phyloP scores from a whole-genome alignment of 2,113 vertebrate genomes.

The Albula glossodonta region DNA sequence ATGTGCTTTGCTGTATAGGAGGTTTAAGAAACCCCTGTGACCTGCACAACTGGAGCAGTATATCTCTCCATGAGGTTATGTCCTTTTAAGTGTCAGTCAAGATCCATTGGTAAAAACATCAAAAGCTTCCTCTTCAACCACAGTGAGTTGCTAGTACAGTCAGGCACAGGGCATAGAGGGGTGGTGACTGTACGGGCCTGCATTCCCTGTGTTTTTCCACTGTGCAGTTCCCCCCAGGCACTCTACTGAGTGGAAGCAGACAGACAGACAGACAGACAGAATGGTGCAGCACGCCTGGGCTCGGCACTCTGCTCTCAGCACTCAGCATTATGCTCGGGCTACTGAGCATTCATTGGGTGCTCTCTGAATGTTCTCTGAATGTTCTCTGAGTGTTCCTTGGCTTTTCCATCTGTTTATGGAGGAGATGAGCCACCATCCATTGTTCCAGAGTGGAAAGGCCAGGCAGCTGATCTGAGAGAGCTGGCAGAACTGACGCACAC shows the following conservation, averaged over 20 bases:
- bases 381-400: constrained; percentile 58
- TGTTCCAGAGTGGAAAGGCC: not conserved
- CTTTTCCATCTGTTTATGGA: not conserved
- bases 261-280: not conserved
- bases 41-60: not conserved
- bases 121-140: not conserved
- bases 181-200: not conserved
- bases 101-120: constrained; percentile 6
- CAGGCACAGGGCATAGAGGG: not conserved
- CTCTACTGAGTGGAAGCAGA: constrained; percentile 52
- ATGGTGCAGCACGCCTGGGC: too few species aligned
- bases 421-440: not conserved
- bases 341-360: constrained; percentile 19
- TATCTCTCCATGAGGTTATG: not conserved
- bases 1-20: not conserved
- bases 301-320: too few species aligned
- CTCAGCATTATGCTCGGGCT: too few species aligned
- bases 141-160: not conserved
- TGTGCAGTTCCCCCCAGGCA: constrained; percentile 10
- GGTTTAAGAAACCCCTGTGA: not conserved
- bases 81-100: constrained; percentile 12
- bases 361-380: constrained; percentile 44
- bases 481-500: not conserved
- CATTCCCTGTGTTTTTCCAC: not conserved
- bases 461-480: not conserved